Evolutionary conservation across 2,113 vertebrate genomes (phyloP).

Genomic region (Willisornis vidua): DNA sequence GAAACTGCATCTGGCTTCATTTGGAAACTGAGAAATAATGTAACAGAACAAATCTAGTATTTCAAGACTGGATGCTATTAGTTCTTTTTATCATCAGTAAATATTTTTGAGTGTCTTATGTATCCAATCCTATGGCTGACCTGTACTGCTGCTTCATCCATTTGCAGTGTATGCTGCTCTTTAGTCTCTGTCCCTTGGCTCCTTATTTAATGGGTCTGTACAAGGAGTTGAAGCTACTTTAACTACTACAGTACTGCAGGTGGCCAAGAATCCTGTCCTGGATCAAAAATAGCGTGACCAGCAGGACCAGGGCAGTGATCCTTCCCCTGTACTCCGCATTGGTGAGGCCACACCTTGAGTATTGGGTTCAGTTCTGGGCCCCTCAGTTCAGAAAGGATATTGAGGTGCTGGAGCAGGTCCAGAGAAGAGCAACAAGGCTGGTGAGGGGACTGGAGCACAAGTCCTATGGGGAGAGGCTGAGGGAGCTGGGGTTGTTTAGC

Average conservation of each 20-base stretch:
- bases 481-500: no score
- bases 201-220: not conserved
- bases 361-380: no score
- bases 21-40: not conserved
- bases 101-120: not conserved
- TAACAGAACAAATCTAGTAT: not conserved
- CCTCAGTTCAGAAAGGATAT: no score
- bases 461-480: no score
- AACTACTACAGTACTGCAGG: accelerated
- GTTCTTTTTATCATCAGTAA: not conserved
- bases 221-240: not conserved
- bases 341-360: no score
- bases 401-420: no score
- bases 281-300: no score
- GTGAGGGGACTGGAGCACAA: no score
- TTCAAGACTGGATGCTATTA: not conserved
- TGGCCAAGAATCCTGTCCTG: no score
- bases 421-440: no score
- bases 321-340: no score
- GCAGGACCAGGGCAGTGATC: no score
- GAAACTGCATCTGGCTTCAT: not conserved
- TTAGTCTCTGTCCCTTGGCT: not conserved
- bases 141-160: not conserved
- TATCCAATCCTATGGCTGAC: not conserved
- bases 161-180: not conserved